Evolutionary conservation across 2,113 vertebrate species (phyloP), one percentile per base, ranked within the genome.

Genomic region (Cyanistes caeruleus): DNA sequence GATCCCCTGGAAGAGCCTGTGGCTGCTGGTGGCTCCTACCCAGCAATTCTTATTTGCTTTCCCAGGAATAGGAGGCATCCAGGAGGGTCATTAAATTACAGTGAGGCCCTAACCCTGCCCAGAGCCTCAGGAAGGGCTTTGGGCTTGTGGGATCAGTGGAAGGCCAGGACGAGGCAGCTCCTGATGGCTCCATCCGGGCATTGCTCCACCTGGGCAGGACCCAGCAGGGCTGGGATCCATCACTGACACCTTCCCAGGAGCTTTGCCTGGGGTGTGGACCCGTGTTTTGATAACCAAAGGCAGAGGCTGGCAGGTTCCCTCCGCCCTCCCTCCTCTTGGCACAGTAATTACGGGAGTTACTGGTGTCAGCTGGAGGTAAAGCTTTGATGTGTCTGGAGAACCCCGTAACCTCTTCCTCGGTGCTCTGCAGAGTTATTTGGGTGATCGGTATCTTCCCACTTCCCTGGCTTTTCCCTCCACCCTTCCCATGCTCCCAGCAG

Each of bases 301-400:
- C 92, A 87, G 73, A 74, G 96, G 78, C 39, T 95, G 92, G 86
- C 90, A 74, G 84, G 37, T 90, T 86, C 69, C 64, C 94, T 55
- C 5, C 9, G 73, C 78, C 65, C 74, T 95, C 74, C 63, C 85
- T 94, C 11, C 68, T n/a, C 86, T 46, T 77, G 90, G 83, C 68
- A 20, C 30, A 41, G 88, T 15, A 56, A 46, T 70, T 20, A 21
- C 1, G 0, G 53, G 92, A 85, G 88, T 90, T 94, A 43, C 90
- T 80, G 76, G 88, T 92, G 94, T 96, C 94, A 95, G 4, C 85
- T 55, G 85, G 79, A 96, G 95, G 94, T 90, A 74, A 93, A 94
- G 77, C 95, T 95, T 95, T 94, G 96, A 94, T 87, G 94, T 76
- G 78, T 35, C 92, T 91, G 83, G 68, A 93, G 56, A 93, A 76